Conservation (phyloP, 1,140 invertebrate genomes). For the Drosophila melanogaster region DNA sequence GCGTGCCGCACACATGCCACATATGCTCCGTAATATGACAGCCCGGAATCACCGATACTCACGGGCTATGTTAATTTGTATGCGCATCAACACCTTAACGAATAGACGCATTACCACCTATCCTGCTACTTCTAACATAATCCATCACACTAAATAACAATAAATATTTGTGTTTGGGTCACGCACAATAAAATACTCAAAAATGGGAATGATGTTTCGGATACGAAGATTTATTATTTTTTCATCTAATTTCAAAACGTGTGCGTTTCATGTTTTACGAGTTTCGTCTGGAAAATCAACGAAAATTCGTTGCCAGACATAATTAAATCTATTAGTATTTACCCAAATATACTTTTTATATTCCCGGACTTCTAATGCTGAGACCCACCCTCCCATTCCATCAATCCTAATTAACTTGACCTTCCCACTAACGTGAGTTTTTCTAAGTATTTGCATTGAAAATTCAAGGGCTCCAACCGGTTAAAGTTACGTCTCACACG, state of each 20-base stretch:
- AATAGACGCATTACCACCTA: slow-evolving; percentile 60
- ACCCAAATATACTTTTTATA: slow-evolving; percentile 4
- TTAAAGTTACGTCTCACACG: slow-evolving; percentile 43
- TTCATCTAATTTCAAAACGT: slow-evolving; percentile 22
- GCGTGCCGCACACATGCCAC: slow-evolving; percentile 37
- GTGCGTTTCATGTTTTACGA: slow-evolving; percentile 48
- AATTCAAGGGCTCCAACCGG: slow-evolving; percentile 49
- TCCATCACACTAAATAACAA: slow-evolving; percentile 75
- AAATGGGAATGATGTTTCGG: slow-evolving; percentile 12
- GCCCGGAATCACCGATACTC: slow-evolving; percentile 39
- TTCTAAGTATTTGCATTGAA: slow-evolving; percentile 21
- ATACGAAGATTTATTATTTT: slow-evolving; percentile 9
- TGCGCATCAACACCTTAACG: slow-evolving; percentile 74
- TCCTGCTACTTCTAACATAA: slow-evolving; percentile 20
- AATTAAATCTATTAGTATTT: slow-evolving; percentile 23
- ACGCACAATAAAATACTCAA: background rate
- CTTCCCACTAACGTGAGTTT: slow-evolving; percentile 21
- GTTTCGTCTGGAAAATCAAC: slow-evolving; percentile 31
- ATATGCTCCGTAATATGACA: slow-evolving; percentile 57
- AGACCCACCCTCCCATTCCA: background rate
- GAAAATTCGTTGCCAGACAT: slow-evolving; percentile 23
- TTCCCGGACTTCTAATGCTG: background rate
- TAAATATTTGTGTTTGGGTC: slow-evolving; percentile 55
- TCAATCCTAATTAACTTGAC: slow-evolving; percentile 37
- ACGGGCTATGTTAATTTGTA: slow-evolving; percentile 62